These are phyloP conservation scores for Heliconius eleuchia DNA, from an alignment of 1,140 invertebrate genomes.

Conservation along the genomic window DNA sequence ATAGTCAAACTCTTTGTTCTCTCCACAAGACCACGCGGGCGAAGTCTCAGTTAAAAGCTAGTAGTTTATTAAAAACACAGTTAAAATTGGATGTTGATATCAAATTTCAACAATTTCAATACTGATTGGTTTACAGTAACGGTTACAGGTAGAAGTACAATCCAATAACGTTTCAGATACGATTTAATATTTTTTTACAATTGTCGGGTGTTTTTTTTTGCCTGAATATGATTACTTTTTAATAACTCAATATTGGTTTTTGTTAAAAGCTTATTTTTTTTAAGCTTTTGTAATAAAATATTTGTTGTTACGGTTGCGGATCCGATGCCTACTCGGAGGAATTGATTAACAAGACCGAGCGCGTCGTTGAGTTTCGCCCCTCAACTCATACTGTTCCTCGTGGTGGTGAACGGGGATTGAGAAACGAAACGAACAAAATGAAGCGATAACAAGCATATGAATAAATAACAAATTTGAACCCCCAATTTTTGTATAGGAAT, in stretches of 20 bases:
- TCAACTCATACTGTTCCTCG: too few species aligned
- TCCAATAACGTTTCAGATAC: conserved; percentile 3
- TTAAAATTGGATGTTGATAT: not conserved
- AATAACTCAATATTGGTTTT: conserved; percentile 5
- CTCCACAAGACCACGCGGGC: too few species aligned
- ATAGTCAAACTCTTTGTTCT: too few species aligned
- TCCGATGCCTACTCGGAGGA: too few species aligned
- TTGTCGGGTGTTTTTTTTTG: not conserved
- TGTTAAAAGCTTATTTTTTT: not conserved
- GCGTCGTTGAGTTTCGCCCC: too few species aligned
- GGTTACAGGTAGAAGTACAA: not conserved
- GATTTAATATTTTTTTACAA: conserved; percentile 1
- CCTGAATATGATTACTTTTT: not conserved
- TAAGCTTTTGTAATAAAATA: too few species aligned
- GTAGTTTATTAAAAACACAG: not conserved
- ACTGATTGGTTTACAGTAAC: conserved; percentile 1
- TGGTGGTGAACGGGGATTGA: too few species aligned
- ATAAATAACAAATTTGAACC: not conserved
- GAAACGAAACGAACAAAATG: too few species aligned
- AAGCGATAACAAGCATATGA: not conserved
- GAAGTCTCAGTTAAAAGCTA: too few species aligned
- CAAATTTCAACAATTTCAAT: not conserved
- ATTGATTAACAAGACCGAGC: too few species aligned
- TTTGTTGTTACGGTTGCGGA: too few species aligned
- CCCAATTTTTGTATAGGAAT: not conserved